phyloP scores from a whole-genome alignment of 2,113 vertebrate species.

The Chroicocephalus ridibundus region DNA sequence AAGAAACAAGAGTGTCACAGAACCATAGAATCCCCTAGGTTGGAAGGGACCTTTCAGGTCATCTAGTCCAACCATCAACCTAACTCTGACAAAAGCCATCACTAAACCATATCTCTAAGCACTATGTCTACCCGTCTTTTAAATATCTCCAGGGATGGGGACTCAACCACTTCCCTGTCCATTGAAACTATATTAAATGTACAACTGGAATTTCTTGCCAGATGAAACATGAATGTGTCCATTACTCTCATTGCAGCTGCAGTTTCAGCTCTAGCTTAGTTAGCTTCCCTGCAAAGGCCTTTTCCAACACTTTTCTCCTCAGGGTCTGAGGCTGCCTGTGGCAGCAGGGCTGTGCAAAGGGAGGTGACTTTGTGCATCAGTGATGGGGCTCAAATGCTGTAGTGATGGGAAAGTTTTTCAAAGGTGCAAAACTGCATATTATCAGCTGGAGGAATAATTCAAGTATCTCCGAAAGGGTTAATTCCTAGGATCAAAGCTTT shows the following conservation, averaged over 20 bases:
- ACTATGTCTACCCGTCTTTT: too few species aligned
- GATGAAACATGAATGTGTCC: neutral
- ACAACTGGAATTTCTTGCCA: neutral
- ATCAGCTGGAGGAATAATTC: neutral
- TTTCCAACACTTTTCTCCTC: neutral
- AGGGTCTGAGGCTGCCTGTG: neutral
- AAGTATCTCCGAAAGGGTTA: neutral
- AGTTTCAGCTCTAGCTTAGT: neutral
- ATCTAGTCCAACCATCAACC: too few species aligned
- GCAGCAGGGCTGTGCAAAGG: neutral
- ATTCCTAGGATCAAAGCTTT: neutral
- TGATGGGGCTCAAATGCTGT: neutral
- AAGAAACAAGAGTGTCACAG: too few species aligned
- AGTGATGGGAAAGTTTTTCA: neutral
- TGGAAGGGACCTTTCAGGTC: too few species aligned
- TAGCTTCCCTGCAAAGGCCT: neutral
- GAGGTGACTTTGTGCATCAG: neutral
- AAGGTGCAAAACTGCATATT: accelerated
- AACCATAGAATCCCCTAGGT: too few species aligned
- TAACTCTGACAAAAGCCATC: too few species aligned
- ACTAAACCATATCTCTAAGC: too few species aligned
- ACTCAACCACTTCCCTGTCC: too few species aligned
- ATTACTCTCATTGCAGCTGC: neutral
- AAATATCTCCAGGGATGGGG: too few species aligned
- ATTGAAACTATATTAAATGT: neutral